Conservation (phyloP, 2,113 vertebrate species). For the Oenanthe melanoleuca region DNA sequence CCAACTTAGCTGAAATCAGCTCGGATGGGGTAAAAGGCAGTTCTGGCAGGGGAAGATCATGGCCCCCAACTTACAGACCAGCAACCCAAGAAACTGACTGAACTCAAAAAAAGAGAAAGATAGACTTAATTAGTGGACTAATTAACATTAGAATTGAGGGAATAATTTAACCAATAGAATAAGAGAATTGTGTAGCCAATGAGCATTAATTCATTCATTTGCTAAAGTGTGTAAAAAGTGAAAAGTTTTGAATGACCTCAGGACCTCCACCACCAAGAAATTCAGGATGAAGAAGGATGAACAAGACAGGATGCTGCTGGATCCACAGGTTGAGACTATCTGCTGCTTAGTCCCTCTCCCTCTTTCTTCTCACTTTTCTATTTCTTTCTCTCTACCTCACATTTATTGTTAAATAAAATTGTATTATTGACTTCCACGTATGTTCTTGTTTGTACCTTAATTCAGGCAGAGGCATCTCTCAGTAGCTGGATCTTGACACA, state of each 20-base stretch:
- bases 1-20: not conserved
- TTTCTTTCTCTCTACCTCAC: not conserved
- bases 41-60: fast-evolving
- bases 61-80: not conserved
- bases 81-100: not conserved
- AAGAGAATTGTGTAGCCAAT: not conserved
- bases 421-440: not conserved
- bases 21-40: not conserved
- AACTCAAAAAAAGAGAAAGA: not conserved
- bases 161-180: not conserved
- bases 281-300: not conserved
- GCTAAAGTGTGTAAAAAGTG: not conserved
- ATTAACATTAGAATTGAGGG: not conserved
- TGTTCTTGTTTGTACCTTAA: not conserved
- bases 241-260: not conserved
- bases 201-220: not conserved
- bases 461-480: not conserved
- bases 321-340: not conserved
- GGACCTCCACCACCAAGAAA: not conserved
- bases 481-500: not conserved
- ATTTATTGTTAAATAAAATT: not conserved
- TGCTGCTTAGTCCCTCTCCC: not conserved
- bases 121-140: not conserved
- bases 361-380: not conserved
- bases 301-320: not conserved